Evolutionary conservation across 2,888 invertebrate genomes (phyloP).

Genomic region (Ornithoptera alexandrae): DNA sequence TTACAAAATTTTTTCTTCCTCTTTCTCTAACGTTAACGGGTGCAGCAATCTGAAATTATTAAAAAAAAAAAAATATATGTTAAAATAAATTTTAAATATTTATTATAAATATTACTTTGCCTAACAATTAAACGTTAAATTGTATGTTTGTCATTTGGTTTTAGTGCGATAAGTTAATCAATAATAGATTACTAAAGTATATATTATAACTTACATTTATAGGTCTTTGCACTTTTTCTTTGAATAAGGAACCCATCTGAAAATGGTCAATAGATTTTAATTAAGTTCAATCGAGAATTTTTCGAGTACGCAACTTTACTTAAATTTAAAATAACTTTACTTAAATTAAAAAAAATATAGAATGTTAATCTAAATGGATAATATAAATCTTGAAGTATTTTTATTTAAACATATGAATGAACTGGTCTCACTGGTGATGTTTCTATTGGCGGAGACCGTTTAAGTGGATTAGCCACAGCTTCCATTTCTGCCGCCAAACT

Average conservation of each 20-base stretch:
- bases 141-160: too few species aligned
- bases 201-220: slow-evolving; percentile 6
- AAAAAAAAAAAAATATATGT: background rate
- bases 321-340: too few species aligned
- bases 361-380: background rate
- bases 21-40: background rate
- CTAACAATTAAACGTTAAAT: background rate
- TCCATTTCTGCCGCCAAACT: too few species aligned
- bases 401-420: background rate
- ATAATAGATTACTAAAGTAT: background rate
- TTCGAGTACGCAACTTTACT: too few species aligned
- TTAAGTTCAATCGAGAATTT: too few species aligned
- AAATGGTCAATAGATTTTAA: background rate
- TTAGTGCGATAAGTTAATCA: too few species aligned
- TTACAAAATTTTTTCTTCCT: slow-evolving; percentile 31
- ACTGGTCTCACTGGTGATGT: background rate
- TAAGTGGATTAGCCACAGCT: too few species aligned
- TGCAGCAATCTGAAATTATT: slow-evolving; percentile 5
- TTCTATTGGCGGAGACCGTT: too few species aligned
- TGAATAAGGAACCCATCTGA: slow-evolving; percentile 43
- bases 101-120: background rate
- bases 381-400: background rate
- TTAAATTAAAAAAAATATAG: too few species aligned
- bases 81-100: too few species aligned
- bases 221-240: slow-evolving; percentile 28